Percentiles rank a stretch among this genome's conserved stretches.
These are phyloP conservation scores for Trachelus tabidus DNA, from an alignment of 2,888 invertebrate species.

Conservation along the genomic window DNA sequence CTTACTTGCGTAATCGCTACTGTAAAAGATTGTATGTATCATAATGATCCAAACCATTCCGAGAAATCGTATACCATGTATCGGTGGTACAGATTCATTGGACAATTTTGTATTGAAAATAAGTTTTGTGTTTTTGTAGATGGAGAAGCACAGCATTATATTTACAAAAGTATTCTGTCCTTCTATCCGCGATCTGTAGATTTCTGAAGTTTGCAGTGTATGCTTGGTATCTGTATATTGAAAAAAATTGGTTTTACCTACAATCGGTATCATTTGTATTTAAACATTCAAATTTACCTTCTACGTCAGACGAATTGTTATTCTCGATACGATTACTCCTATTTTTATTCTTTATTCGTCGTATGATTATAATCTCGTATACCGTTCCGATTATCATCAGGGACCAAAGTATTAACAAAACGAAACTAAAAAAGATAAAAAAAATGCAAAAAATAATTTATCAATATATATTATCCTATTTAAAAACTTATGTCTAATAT, in stretches of 20 bases:
- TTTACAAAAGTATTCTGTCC: constrained; percentile 37
- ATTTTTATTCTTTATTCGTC: constrained; percentile 33
- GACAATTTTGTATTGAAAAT: constrained; percentile 62
- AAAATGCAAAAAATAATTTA: background rate
- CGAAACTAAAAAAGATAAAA: constrained; percentile 31
- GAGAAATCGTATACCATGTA: constrained; percentile 69
- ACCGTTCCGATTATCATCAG: constrained; percentile 55
- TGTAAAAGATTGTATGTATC: constrained; percentile 67
- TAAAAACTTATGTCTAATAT: background rate
- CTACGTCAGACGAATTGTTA: constrained; percentile 29
- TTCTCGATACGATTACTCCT: constrained; percentile 26
- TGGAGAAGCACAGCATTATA: constrained; percentile 67
- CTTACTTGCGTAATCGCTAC: constrained; percentile 58
- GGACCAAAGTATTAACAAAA: constrained; percentile 39
- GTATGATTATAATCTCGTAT: constrained; percentile 55
- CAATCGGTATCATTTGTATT: background rate
- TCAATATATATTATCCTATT: background rate
- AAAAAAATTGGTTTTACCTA: background rate
- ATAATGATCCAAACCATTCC: constrained; percentile 71
- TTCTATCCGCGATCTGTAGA: constrained; percentile 24
- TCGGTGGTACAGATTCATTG: constrained; percentile 57
- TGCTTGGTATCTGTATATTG: constrained; percentile 28
- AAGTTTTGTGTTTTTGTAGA: constrained; percentile 65
- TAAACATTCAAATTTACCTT: constrained; percentile 5
- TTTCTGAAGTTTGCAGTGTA: constrained; percentile 34